phyloP scores from a whole-genome alignment of 2,888 invertebrate species.

The Helleia helle region DNA sequence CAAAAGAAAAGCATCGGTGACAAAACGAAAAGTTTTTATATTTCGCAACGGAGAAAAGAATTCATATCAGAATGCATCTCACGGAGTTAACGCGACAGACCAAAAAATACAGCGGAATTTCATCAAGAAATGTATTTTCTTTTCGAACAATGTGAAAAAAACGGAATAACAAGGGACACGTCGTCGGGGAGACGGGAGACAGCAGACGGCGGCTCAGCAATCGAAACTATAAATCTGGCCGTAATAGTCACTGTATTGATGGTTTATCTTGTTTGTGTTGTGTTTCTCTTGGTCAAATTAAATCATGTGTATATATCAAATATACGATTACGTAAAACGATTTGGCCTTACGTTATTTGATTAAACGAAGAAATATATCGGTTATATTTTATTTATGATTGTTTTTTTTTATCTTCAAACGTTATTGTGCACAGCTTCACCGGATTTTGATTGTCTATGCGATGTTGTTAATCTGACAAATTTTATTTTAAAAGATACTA shows the following conservation, averaged over 20 bases:
- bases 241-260: conserved; percentile 5
- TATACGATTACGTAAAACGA: neutral
- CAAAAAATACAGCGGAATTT: conserved; percentile 15
- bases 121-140: conserved; percentile 15
- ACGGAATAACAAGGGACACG: conserved; percentile 7
- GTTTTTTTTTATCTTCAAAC: no score
- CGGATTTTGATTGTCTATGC: no score
- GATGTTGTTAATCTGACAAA: no score
- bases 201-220: conserved; percentile 5
- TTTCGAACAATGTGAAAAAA: conserved; percentile 13
- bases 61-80: conserved; percentile 15
- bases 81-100: conserved; percentile 14
- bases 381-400: no score
- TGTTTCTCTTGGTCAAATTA: conserved; percentile 1
- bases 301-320: conserved; percentile 3
- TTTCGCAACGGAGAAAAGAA: conserved; percentile 5
- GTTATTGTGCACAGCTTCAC: no score
- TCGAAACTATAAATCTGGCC: conserved; percentile 3
- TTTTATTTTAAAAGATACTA: no score
- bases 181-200: no score
- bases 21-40: conserved; percentile 6
- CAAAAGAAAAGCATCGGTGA: conserved; percentile 3
- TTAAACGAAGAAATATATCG: no score
- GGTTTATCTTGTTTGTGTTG: conserved; percentile 3
- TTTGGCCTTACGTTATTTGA: no score